Conservation (phyloP, 2,888 invertebrate genomes). For the Melolontha melolontha region DNA sequence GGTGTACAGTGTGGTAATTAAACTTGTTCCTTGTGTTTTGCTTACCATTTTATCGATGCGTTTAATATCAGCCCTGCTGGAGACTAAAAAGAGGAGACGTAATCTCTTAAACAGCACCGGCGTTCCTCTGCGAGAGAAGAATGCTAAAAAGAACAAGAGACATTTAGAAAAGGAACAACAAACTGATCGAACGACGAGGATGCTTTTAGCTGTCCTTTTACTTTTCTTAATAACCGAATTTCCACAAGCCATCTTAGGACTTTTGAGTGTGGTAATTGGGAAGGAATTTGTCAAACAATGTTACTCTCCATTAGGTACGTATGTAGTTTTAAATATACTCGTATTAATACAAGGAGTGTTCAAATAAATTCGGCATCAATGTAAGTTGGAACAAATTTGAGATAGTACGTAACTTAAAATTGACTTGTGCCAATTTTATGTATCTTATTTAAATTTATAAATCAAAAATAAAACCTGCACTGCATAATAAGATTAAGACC, state of each 20-base stretch:
- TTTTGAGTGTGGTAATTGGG: slow-evolving; percentile 82
- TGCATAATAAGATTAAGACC: no score
- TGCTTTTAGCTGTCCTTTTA: slow-evolving; percentile 87
- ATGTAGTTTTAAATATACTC: not conserved
- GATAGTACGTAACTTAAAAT: no score
- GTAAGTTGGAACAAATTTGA: no score
- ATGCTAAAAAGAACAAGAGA: slow-evolving; percentile 55
- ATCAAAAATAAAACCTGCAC: no score
- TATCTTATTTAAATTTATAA: no score
- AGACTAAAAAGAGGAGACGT: slow-evolving; percentile 82
- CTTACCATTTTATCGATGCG: slow-evolving; percentile 85
- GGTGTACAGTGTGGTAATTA: slow-evolving; percentile 94
- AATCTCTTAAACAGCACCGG: slow-evolving; percentile 71
- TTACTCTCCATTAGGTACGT: slow-evolving; percentile 83
- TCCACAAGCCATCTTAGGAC: slow-evolving; percentile 86
- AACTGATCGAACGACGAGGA: slow-evolving; percentile 88
- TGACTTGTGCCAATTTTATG: no score
- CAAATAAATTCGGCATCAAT: no score
- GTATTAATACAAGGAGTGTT: no score
- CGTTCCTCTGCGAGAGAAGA: slow-evolving; percentile 58
- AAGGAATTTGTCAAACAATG: slow-evolving; percentile 82
- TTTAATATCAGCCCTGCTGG: slow-evolving; percentile 81
- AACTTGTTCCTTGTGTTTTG: slow-evolving; percentile 89
- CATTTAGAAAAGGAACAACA: slow-evolving; percentile 69
- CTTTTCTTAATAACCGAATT: slow-evolving; percentile 91